A percentile compares a stretch with the other conserved stretches of the same genome.
Conservation (phyloP, 1,140 invertebrate genomes). For the Drosophila takahashii region DNA sequence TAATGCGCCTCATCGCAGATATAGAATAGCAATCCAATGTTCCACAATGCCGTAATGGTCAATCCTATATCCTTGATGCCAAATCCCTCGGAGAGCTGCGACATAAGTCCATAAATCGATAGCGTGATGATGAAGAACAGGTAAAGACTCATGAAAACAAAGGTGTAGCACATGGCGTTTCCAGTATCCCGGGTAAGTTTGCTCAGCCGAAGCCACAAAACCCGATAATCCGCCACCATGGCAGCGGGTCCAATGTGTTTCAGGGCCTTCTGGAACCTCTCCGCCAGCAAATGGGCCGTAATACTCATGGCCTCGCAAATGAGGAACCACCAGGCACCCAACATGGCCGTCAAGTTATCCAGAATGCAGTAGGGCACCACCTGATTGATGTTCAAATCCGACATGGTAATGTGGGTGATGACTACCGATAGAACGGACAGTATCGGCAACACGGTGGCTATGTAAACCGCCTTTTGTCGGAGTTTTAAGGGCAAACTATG, state of each 20-base stretch:
- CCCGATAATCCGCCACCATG: constrained; percentile 88
- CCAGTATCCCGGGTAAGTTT: constrained; percentile 88
- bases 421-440: constrained; percentile 87
- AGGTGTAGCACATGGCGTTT: constrained; percentile 87
- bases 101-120: constrained; percentile 89
- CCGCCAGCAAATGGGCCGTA: constrained; percentile 87
- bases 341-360: constrained; percentile 87
- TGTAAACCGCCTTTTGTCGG: constrained; percentile 85
- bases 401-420: constrained; percentile 88
- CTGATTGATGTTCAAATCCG: constrained; percentile 87
- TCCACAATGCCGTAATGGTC: constrained; percentile 87
- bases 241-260: constrained; percentile 88
- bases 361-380: constrained; percentile 88
- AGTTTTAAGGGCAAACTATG: constrained; percentile 85
- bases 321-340: constrained; percentile 88
- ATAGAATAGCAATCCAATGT: constrained; percentile 87
- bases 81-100: constrained; percentile 88
- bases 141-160: constrained; percentile 88
- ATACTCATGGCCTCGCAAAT: constrained; percentile 87
- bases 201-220: constrained; percentile 88
- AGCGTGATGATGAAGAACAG: constrained; percentile 89
- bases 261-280: constrained; percentile 88
- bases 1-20: constrained; percentile 89
- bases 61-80: constrained; percentile 88
- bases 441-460: constrained; percentile 86